A percentile compares a stretch with the other conserved stretches of the same genome.
Evolutionary conservation across 1,140 invertebrate genomes (phyloP).

Genomic region (Platyscapa corneri): DNA sequence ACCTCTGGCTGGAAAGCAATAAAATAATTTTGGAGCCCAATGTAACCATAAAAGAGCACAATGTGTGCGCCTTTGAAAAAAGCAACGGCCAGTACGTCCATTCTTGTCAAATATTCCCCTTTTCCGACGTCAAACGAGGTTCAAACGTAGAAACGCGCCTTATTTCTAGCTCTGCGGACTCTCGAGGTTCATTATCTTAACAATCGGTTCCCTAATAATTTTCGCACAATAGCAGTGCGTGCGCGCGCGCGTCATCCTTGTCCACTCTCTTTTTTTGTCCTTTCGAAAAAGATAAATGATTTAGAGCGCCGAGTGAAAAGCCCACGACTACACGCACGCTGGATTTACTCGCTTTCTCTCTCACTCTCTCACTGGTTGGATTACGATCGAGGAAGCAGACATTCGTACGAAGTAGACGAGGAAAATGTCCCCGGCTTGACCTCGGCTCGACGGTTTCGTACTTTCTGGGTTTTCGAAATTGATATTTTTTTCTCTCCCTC

Average conservation of each 20-base stretch:
- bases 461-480: constrained; percentile 65
- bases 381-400: neutral
- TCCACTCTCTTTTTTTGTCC: constrained; percentile 21
- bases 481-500: constrained; percentile 64
- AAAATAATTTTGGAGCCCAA: constrained; percentile 24
- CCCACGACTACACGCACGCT: neutral
- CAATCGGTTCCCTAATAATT: constrained; percentile 46
- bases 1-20: neutral
- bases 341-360: neutral
- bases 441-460: constrained; percentile 46
- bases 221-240: constrained; percentile 35
- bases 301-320: constrained; percentile 33
- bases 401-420: neutral
- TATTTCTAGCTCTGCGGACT: constrained; percentile 13
- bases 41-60: constrained; percentile 31
- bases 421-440: constrained; percentile 35
- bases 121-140: neutral
- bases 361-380: neutral
- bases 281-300: constrained; percentile 45
- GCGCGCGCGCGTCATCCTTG: neutral
- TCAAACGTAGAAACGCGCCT: neutral
- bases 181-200: constrained; percentile 43
- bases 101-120: constrained; percentile 35
- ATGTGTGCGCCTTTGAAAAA: constrained; percentile 13
- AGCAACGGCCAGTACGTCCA: constrained; percentile 52